phyloP scores from a whole-genome alignment of 2,888 invertebrate species.

The Trissolcus brochymenae region DNA sequence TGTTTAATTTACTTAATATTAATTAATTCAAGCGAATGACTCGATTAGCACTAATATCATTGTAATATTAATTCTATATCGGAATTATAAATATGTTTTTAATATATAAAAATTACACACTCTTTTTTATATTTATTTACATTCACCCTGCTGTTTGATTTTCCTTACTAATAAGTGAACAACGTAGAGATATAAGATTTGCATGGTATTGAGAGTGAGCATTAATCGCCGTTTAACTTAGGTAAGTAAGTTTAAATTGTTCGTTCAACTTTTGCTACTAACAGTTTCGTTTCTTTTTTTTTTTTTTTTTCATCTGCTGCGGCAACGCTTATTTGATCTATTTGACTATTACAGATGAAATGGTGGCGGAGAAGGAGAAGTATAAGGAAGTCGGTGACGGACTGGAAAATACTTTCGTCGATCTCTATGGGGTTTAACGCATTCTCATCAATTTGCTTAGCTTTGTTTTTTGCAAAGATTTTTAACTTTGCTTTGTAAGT shows the following conservation, averaged over 20 bases:
- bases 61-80: conserved; percentile 75
- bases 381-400: conserved; percentile 95
- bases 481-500: conserved; percentile 65
- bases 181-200: neutral
- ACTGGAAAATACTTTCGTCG: conserved; percentile 94
- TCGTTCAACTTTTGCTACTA: conserved; percentile 14
- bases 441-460: conserved; percentile 62
- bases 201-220: conserved; percentile 46
- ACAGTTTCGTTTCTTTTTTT: conserved; percentile 9
- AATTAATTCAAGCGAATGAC: conserved; percentile 68
- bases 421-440: conserved; percentile 78
- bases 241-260: conserved; percentile 31
- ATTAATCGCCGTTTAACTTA: conserved; percentile 22
- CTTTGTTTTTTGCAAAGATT: conserved; percentile 70
- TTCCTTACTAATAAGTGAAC: no score
- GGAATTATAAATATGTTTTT: conserved; percentile 76
- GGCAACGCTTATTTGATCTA: conserved; percentile 48
- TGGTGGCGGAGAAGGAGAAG: conserved; percentile 91
- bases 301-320: neutral
- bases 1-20: conserved; percentile 74
- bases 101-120: conserved; percentile 73
- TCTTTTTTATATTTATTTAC: conserved; percentile 71
- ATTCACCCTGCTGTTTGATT: conserved; percentile 25
- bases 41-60: conserved; percentile 74
- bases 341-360: conserved; percentile 84